These are phyloP conservation scores for Origma solitaria DNA, from an alignment of 2,113 vertebrate species.

Conservation along the genomic window DNA sequence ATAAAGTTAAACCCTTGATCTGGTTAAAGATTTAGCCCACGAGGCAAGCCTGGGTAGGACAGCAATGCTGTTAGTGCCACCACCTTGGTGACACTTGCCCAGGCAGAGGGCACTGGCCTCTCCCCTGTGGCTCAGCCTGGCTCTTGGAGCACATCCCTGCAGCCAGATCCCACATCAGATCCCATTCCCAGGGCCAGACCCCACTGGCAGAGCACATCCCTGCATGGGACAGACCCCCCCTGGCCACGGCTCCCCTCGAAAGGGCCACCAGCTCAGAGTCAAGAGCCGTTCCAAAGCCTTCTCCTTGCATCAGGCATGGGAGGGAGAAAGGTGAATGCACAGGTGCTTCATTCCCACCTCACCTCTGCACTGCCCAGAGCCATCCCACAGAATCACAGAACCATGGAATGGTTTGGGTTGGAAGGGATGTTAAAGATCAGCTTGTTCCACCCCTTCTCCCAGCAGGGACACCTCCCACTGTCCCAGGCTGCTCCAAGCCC, in stretches of 20 bases:
- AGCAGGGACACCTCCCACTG: neutral
- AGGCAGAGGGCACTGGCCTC: neutral
- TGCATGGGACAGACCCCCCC: neutral
- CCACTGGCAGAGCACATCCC: neutral
- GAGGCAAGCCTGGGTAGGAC: conserved; percentile 12
- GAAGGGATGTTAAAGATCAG: neutral
- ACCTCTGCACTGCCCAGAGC: neutral
- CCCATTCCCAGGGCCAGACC: neutral
- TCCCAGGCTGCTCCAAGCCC: neutral
- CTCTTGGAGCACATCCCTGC: neutral
- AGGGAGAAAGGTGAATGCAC: neutral
- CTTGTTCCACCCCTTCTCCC: too few relatives aligned
- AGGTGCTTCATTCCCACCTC: neutral
- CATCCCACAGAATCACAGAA: neutral
- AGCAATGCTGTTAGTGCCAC: conserved; percentile 6
- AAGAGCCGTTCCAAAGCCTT: neutral
- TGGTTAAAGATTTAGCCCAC: conserved; percentile 35
- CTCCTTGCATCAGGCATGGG: neutral
- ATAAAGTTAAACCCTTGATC: conserved; percentile 69
- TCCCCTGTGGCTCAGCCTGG: neutral
- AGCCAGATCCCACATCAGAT: neutral
- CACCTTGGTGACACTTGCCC: neutral
- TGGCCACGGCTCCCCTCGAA: neutral
- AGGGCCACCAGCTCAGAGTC: neutral
- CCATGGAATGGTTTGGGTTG: neutral